Evolutionary conservation across 2,113 vertebrate species (phyloP).

Genomic region (Raphicerus campestris): DNA sequence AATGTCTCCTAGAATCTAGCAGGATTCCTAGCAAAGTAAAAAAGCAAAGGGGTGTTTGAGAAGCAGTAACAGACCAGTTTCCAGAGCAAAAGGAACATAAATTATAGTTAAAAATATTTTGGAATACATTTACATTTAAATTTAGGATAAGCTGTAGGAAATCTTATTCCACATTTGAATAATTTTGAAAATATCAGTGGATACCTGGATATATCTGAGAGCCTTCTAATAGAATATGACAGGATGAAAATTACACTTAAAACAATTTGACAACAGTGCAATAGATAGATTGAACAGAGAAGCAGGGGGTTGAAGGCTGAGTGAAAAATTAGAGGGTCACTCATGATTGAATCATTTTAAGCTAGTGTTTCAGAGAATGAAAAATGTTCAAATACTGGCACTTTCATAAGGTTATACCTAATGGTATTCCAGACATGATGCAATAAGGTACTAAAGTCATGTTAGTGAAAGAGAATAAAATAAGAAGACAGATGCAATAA

Average conservation of each 20-base stretch:
- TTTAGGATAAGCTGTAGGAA: neutral
- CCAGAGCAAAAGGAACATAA: neutral
- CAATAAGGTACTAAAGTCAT: neutral
- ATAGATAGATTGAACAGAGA: neutral
- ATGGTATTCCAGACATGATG: neutral
- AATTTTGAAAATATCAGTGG: neutral
- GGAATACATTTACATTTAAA: neutral
- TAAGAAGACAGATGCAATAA: neutral
- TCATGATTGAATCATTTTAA: neutral
- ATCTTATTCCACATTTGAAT: neutral
- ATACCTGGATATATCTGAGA: neutral
- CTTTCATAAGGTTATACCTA: neutral
- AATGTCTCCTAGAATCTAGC: neutral
- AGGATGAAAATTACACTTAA: neutral
- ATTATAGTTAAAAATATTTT: neutral
- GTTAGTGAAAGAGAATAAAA: neutral
- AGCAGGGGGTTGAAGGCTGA: neutral
- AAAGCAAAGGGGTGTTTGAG: neutral
- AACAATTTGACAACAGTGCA: neutral
- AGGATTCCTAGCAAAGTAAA: neutral
- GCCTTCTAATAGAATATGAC: neutral
- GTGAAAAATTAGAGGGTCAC: neutral
- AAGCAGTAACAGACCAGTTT: neutral
- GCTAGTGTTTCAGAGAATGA: neutral
- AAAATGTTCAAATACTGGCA: neutral